Percentiles rank a stretch among this genome's conserved stretches.
phyloP scores from a whole-genome alignment of 2,888 invertebrate genomes.

The Drymonia ruficornis region DNA sequence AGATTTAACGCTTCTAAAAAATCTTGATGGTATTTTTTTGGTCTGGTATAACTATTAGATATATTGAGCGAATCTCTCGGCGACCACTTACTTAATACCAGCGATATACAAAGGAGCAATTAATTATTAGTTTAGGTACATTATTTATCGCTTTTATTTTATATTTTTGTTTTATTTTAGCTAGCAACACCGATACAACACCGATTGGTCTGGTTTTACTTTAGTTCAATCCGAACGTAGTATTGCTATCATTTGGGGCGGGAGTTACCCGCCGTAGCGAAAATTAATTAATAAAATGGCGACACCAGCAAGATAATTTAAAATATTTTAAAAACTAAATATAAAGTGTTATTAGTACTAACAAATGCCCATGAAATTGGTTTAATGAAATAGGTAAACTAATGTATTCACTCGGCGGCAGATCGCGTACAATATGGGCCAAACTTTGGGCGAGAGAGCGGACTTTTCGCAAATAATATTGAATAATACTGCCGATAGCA shows the following conservation, averaged over 20 bases:
- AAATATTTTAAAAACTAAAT: constrained; percentile 15
- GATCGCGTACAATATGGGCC: not conserved
- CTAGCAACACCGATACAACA: constrained; percentile 78
- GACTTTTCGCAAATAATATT: too few species aligned
- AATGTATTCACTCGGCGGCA: not conserved
- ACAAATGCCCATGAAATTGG: constrained; percentile 4
- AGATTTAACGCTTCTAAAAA: too few species aligned
- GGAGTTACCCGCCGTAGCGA: constrained; percentile 18
- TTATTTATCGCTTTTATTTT: constrained; percentile 53
- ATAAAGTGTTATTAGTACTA: constrained; percentile 11
- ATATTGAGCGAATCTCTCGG: constrained; percentile 33
- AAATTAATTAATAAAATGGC: constrained; percentile 2
- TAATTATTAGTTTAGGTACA: constrained; percentile 52
- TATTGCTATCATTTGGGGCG: constrained; percentile 66
- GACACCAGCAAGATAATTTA: constrained; percentile 1
- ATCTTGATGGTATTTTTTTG: not conserved
- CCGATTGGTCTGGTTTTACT: constrained; percentile 74
- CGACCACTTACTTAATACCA: constrained; percentile 40
- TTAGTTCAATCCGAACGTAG: constrained; percentile 61
- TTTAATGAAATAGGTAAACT: not conserved
- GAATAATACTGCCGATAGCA: too few species aligned
- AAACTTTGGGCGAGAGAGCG: too few species aligned
- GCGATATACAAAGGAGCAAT: constrained; percentile 61
- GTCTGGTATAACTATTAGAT: not conserved
- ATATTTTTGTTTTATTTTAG: constrained; percentile 41